Evolutionary conservation across 1,140 invertebrate genomes (phyloP).

Genomic region (Pseudomyrmex gracilis): DNA sequence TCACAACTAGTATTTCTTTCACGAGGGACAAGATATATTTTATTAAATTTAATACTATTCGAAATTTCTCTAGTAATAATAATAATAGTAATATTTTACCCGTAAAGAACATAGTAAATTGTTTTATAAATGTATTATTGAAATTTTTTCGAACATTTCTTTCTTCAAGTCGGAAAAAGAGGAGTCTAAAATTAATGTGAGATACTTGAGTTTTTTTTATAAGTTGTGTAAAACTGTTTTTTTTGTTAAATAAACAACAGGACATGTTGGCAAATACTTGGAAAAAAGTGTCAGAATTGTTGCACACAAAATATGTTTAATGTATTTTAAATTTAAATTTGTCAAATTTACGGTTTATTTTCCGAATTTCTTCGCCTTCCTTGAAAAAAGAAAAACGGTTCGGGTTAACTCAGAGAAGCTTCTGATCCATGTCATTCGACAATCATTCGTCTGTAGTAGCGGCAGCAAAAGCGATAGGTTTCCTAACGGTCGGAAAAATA

Average conservation of each 20-base stretch:
- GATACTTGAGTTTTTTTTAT: neutral
- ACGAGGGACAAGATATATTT: neutral
- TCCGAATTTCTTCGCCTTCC: too few relatives aligned
- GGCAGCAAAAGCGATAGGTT: conserved; percentile 16
- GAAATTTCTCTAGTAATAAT: neutral
- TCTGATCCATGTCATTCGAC: neutral
- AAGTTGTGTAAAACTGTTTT: too few relatives aligned
- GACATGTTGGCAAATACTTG: too few relatives aligned
- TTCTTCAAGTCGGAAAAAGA: neutral
- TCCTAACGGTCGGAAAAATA: conserved; percentile 16
- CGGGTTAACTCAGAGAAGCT: too few relatives aligned
- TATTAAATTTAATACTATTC: neutral
- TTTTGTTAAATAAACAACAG: too few relatives aligned
- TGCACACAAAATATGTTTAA: too few relatives aligned
- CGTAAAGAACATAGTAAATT: neutral
- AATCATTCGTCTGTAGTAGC: neutral
- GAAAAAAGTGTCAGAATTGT: too few relatives aligned
- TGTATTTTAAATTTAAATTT: too few relatives aligned
- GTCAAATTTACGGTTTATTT: too few relatives aligned
- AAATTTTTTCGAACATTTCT: too few relatives aligned
- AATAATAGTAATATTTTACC: neutral
- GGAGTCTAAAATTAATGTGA: neutral
- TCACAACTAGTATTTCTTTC: neutral
- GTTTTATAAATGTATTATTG: neutral
- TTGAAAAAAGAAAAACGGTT: too few relatives aligned